Base-by-base conservation (phyloP, 2,113 vertebrate species). In the Myocastor coypus region DNA sequence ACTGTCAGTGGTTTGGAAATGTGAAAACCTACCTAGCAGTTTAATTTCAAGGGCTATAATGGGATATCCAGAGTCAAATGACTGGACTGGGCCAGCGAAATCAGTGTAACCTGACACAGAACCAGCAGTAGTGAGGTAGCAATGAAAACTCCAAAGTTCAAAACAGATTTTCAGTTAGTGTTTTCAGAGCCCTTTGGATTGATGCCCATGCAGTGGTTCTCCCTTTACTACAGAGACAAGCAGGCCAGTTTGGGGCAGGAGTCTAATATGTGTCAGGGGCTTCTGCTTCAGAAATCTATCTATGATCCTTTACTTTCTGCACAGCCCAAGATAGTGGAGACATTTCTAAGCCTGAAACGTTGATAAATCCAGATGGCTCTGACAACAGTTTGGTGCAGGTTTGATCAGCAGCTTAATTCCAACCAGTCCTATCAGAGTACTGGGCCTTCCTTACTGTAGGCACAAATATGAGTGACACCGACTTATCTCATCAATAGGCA, bases 1-100 rank as follows among this genome's bases (percentile, higher is more conserved):
- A 20, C 10, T 66, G 19, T 83, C 80, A 91, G 55, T 95, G 84
- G 50, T 40, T 77, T 88, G n/a, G 40, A 97, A 87, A 68, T 11
- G 86, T 84, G 34, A 50, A 61, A 91, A 81, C 9, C 32, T 52
- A 81, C 9, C n/a, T 52, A 22, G 26, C 32, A 57, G 28, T 50
- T 64, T 86, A 63, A 42, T 92, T 88, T 52, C n/a, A 87, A 20
- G 78, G 82, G 10, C 59, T 50, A 52, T 78, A 78, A 0, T 83
- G 37, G 10, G 52, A 24, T 92, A 63, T 80, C 12, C 34, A 69
- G 90, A 64, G 64, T 88, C 37, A 57, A 50, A 57, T 84, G 19
- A 63, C 37, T 84, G 32, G 37, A 68, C 68, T 52, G 55, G 16
- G 96, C 50, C 24, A 78, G 32, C 57, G 22, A 32, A 40, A 42